Evolutionary conservation across 2,797 vertebrate species (phyloP).

Genomic region (Mormyrus proboscirostris): DNA sequence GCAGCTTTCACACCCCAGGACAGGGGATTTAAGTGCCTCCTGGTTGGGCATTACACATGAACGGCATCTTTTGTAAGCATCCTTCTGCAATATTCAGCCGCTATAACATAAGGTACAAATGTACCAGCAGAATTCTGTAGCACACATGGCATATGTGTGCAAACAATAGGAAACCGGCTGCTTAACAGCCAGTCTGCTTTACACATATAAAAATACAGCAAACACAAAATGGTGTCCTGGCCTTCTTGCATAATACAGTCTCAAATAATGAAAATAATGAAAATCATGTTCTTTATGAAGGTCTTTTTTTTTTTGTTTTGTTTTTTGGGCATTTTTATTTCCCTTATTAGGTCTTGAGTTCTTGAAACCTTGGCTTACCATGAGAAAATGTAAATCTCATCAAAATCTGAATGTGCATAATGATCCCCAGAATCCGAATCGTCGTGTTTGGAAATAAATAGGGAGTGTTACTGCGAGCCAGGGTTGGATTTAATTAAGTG

Average conservation of each 20-base stretch:
- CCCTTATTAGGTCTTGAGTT: not conserved
- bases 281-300: not conserved
- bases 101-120: conserved; percentile 12
- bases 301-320: not conserved
- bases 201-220: conserved; percentile 6
- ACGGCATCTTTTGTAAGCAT: not conserved
- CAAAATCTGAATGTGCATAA: not conserved
- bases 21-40: not conserved
- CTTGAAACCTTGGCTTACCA: not conserved
- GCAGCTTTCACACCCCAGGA: not conserved
- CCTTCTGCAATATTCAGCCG: not conserved
- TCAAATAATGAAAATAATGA: not conserved
- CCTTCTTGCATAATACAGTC: not conserved
- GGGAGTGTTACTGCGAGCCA: not conserved
- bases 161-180: not conserved
- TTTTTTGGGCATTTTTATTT: not conserved
- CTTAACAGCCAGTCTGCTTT: not conserved
- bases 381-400: not conserved
- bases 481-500: conserved; percentile 5
- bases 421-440: not conserved
- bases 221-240: not conserved
- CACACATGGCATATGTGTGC: conserved; percentile 11
- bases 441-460: not conserved
- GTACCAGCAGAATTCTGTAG: not conserved
- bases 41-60: not conserved